Evolutionary conservation across 2,888 invertebrate species (phyloP), one percentile per base, ranked within the genome.

Genomic region (Philereme vetulata): DNA sequence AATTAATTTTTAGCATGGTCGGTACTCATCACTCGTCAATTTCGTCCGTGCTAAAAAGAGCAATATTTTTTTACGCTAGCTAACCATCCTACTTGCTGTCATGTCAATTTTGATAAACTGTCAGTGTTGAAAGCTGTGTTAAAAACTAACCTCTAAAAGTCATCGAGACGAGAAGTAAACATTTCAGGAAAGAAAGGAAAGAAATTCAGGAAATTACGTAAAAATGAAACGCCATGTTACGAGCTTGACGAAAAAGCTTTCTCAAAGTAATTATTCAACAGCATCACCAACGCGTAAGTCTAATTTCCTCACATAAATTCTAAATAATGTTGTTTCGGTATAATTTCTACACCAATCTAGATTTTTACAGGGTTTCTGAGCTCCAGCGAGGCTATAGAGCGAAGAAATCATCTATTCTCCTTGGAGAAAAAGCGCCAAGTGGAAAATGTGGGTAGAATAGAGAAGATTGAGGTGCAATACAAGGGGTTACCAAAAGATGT

Each of bases 391-490:
- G 91, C 92, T 9, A 85, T 90, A 54, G 88, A 92, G 55, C 89
- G 93, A 34, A 94, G 95, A 56, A 94, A 94, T 84, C 93, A 95
- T 52, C 78, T 98, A 9, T 99, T 98, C 79, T 90, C 94, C 4
- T 81, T 94, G 45, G 98, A 99, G 81, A 94, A 95, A 76, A 94
- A 94, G 65, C 93, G 96, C 0, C 98, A 98, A 81, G 80, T 86
- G 47, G 94, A 95, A 38, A 88, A 93, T 9, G 93, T 98, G 7
- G 97, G 97, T 0, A 93, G 98, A 76, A 93, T 99, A 61, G 97
- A 98, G 78, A 99, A 99, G 91, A 97, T 99, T 56, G 94, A 96
- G 85, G 96, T 99, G 0, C 93, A 94, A 61, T 97, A 96, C 80
- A 93, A 94, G 69, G 97, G 97, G 0, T 78, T 94, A 0, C 96